A percentile compares a stretch with the other conserved stretches of the same genome.
Evolutionary conservation across 2,797 vertebrate genomes (phyloP).

Genomic region (Characodon lateralis): DNA sequence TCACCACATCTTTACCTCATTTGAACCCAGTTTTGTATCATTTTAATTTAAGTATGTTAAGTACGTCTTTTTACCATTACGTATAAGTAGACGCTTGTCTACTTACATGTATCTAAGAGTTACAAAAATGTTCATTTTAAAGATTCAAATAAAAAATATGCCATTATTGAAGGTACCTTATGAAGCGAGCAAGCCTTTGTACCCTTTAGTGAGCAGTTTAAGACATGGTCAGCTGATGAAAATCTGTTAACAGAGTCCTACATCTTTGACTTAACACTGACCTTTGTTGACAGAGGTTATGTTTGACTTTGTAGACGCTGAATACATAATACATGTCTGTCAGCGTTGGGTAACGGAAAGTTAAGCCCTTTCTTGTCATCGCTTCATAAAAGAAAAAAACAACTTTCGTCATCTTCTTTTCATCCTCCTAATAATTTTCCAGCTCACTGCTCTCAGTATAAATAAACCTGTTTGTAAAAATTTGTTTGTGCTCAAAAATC

Average conservation of each 20-base stretch:
- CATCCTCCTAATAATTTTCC: constrained; percentile 8
- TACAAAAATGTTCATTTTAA: neutral
- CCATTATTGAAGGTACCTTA: neutral
- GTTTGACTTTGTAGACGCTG: neutral
- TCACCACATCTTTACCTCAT: neutral
- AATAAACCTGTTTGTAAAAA: constrained; percentile 37
- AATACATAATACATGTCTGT: neutral
- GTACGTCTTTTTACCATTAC: neutral
- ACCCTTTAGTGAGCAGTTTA: no score
- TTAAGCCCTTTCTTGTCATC: neutral
- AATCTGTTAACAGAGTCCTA: neutral
- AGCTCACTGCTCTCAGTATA: neutral
- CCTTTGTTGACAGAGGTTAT: neutral
- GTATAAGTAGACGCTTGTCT: neutral
- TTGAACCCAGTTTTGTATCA: neutral
- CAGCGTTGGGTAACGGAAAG: neutral
- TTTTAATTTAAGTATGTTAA: no score
- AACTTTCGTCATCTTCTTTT: neutral
- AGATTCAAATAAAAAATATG: neutral
- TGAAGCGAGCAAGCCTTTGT: no score
- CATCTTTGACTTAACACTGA: neutral
- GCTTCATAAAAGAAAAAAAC: neutral
- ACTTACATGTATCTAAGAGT: no score
- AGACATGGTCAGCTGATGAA: neutral
- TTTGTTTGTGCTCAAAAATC: constrained; percentile 21